Evolutionary conservation across 2,797 vertebrate genomes (phyloP).

Genomic region (Oceanodroma leucorhoa): DNA sequence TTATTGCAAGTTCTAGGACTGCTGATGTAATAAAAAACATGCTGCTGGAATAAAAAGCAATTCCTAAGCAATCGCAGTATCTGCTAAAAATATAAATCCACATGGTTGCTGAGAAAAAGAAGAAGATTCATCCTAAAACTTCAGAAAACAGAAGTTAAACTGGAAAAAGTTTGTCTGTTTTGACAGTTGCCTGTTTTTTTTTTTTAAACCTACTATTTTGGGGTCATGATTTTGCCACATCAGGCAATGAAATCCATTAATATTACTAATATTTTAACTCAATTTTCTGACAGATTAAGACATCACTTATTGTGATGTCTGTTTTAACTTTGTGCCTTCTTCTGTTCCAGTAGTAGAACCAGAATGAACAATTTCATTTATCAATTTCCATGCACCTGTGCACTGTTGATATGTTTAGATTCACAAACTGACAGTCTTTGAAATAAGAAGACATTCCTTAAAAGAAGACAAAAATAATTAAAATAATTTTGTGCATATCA

Average conservation of each 20-base stretch:
- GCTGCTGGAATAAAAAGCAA: not conserved
- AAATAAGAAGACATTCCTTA: not conserved
- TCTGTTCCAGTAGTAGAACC: not conserved
- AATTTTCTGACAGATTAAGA: not conserved
- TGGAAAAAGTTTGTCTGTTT: not conserved
- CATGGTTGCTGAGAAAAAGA: not conserved
- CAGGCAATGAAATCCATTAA: not conserved
- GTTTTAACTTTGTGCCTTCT: not conserved
- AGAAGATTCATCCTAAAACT: not conserved
- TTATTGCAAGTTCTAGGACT: not conserved
- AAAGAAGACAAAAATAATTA: not conserved
- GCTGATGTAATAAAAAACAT: not conserved
- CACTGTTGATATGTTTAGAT: not conserved
- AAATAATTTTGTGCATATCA: not conserved
- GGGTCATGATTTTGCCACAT: not conserved
- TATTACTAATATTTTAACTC: not conserved
- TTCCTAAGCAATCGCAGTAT: not conserved
- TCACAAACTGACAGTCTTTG: not conserved
- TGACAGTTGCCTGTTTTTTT: not conserved
- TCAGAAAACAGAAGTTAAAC: not conserved
- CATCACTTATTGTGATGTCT: not conserved
- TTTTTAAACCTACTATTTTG: not conserved
- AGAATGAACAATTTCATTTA: not conserved
- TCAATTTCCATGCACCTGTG: not conserved
- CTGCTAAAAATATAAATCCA: not conserved